Percentiles rank a stretch among this genome's conserved stretches.
phyloP scores from a whole-genome alignment of 1,140 invertebrate species.

The Atta cephalotes region DNA sequence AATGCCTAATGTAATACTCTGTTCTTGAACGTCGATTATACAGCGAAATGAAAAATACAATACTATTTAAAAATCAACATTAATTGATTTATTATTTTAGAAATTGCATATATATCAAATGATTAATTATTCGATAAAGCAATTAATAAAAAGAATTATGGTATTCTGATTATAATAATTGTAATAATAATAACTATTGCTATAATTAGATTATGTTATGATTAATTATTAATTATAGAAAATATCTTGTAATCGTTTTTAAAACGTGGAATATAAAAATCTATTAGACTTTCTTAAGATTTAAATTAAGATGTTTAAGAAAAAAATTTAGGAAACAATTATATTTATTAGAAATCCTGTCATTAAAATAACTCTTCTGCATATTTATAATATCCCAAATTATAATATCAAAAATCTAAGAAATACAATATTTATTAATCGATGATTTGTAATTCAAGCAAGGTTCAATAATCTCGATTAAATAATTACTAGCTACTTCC shows the following conservation, averaged over 20 bases:
- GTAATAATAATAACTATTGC: neutral
- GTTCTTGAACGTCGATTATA: neutral
- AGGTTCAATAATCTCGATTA: conserved; percentile 9
- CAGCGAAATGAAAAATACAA: neutral
- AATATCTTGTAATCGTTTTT: neutral
- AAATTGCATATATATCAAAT: neutral
- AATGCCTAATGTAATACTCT: neutral
- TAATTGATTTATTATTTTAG: neutral
- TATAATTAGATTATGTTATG: neutral
- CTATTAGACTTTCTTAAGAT: neutral
- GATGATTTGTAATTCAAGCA: conserved; percentile 8
- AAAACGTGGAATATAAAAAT: neutral
- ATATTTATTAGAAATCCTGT: neutral
- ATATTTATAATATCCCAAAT: neutral
- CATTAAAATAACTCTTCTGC: neutral
- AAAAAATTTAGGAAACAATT: neutral
- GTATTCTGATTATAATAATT: neutral
- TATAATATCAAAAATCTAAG: too few relatives aligned
- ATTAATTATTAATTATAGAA: too few relatives aligned
- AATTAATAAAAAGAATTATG: neutral
- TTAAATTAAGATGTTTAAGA: too few relatives aligned
- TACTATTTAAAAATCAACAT: neutral
- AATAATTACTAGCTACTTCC: conserved; percentile 1
- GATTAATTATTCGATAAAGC: conserved; percentile 14
- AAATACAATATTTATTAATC: neutral